Evolutionary conservation across 2,797 vertebrate species (phyloP).

Genomic region (Acrossocheilus fasciatus): DNA sequence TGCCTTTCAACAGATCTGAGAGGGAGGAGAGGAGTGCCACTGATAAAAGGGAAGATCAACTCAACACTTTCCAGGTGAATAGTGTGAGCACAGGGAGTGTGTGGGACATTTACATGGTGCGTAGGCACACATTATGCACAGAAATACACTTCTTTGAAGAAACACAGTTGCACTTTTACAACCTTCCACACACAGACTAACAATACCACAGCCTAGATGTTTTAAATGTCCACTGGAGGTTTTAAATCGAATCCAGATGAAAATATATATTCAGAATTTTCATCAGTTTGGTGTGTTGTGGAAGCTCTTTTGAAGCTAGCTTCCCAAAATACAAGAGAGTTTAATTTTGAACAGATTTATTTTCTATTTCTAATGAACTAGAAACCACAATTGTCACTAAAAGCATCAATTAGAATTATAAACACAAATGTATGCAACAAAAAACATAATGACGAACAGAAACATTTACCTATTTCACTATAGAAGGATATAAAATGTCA

Average conservation of each 20-base stretch:
- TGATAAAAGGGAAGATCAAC: conserved; percentile 49
- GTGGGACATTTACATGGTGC: background rate
- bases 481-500: background rate
- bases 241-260: conserved; percentile 27
- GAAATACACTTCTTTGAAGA: conserved; percentile 20
- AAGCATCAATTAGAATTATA: background rate
- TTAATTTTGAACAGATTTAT: background rate
- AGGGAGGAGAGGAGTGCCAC: background rate
- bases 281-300: background rate
- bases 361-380: background rate
- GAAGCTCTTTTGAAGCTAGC: background rate
- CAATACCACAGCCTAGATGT: background rate
- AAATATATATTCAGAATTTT: background rate
- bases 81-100: conserved; percentile 22
- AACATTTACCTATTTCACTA: background rate
- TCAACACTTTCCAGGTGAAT: conserved; percentile 43
- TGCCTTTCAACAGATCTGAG: conserved; percentile 37
- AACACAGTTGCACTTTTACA: conserved; percentile 10
- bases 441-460: too few species aligned
- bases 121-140: background rate
- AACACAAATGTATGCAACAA: background rate
- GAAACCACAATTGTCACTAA: background rate
- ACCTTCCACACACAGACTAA: conserved; percentile 11
- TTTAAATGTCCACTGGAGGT: conserved; percentile 11
- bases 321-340: background rate